Percentiles rank a stretch among this genome's conserved stretches.
Conservation (phyloP, 2,797 vertebrate species). For the Cynodonichthys magdalenae region DNA sequence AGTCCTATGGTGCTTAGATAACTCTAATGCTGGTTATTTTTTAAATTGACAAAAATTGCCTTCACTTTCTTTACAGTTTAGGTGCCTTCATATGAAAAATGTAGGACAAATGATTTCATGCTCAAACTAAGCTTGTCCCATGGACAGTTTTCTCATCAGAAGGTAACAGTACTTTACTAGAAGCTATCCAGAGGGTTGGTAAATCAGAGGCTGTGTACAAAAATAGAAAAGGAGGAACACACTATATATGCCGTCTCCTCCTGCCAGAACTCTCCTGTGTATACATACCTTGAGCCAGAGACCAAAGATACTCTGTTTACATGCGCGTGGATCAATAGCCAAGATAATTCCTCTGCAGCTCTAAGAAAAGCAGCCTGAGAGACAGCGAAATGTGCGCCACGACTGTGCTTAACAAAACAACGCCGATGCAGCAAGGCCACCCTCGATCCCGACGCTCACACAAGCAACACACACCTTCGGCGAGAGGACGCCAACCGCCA, state of each 20-base stretch:
- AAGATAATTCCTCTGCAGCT: slow-evolving; percentile 54
- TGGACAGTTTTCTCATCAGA: slow-evolving; percentile 30
- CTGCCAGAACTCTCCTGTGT: slow-evolving; percentile 57
- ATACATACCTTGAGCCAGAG: slow-evolving; percentile 56
- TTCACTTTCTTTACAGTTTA: not conserved
- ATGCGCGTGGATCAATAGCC: slow-evolving; percentile 62
- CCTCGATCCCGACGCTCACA: slow-evolving; percentile 43
- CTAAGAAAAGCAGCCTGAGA: slow-evolving; percentile 60
- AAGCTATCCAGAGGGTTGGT: slow-evolving; percentile 44
- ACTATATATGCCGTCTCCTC: slow-evolving; percentile 27
- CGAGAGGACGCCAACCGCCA: slow-evolving; percentile 29
- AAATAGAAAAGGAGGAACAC: slow-evolving; percentile 59
- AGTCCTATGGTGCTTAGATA: no score
- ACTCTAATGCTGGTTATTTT: no score
- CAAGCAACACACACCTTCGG: slow-evolving; percentile 41
- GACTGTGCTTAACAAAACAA: slow-evolving; percentile 46
- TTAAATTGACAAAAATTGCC: no score
- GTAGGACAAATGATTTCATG: slow-evolving; percentile 24
- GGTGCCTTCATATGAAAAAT: slow-evolving; percentile 9
- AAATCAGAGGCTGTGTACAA: slow-evolving; percentile 47
- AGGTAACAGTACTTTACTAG: slow-evolving; percentile 29
- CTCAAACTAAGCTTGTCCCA: slow-evolving; percentile 16
- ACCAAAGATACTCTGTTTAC: slow-evolving; percentile 61
- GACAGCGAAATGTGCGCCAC: slow-evolving; percentile 16
- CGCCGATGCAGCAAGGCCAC: slow-evolving; percentile 45